Evolutionary conservation across 2,888 invertebrate species (phyloP).

Genomic region (Ectemnius continuus): DNA sequence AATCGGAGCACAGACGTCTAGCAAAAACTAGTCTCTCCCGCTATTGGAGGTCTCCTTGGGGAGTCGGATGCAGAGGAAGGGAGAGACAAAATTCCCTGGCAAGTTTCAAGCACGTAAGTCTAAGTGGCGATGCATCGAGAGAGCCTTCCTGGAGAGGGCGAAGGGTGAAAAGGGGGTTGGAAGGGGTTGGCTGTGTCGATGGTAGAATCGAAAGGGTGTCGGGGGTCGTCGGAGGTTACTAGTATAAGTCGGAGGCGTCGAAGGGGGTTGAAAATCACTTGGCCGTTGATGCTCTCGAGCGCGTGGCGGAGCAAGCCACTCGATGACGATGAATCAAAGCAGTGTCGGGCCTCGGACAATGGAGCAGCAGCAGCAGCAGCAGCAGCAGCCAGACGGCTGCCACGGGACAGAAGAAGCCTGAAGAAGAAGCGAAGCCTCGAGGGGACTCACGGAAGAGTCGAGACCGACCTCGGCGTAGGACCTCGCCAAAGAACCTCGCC

Average conservation of each 20-base stretch:
- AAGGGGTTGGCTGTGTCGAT: slow-evolving; percentile 22
- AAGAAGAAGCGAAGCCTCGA: neutral
- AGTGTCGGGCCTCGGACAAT: slow-evolving; percentile 20
- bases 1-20: too few species aligned
- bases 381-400: slow-evolving; percentile 22
- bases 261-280: slow-evolving; percentile 65
- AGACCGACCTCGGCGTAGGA: neutral
- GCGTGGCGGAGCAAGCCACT: slow-evolving; percentile 58
- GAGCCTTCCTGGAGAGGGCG: neutral
- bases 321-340: slow-evolving; percentile 66
- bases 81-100: neutral
- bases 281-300: slow-evolving; percentile 55
- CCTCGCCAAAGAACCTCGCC: too few species aligned
- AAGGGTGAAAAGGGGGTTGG: neutral
- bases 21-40: too few species aligned
- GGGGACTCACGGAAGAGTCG: slow-evolving; percentile 1
- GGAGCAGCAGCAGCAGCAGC: too few species aligned
- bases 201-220: slow-evolving; percentile 49
- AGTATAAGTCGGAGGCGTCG: too few species aligned
- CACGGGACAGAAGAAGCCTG: slow-evolving; percentile 12
- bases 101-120: neutral
- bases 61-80: neutral
- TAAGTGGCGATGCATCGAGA: slow-evolving; percentile 1
- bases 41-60: neutral
- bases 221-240: slow-evolving; percentile 2